A percentile compares a stretch with the other conserved stretches of the same genome.
These are phyloP conservation scores for Ispidina picta DNA, from an alignment of 2,797 vertebrate genomes.

Conservation along the genomic window DNA sequence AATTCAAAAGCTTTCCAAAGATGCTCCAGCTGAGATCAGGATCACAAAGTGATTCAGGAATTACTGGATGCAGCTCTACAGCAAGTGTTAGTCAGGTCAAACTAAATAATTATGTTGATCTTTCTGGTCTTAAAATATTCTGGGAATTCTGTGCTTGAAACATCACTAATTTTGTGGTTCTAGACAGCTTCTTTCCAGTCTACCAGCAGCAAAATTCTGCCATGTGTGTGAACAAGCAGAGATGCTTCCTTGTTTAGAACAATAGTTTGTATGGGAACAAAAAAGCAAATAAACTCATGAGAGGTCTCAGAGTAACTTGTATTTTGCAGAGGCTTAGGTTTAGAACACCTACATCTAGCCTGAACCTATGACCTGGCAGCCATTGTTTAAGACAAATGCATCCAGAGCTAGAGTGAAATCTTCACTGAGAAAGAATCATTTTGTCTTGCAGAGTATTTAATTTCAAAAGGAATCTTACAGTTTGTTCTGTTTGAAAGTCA, in stretches of 20 bases:
- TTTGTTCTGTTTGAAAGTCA: not conserved
- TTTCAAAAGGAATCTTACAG: not conserved
- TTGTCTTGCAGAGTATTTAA: not conserved
- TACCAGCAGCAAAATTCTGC: not conserved
- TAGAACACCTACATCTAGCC: not conserved
- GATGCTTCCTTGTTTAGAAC: not conserved
- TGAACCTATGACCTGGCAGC: not conserved
- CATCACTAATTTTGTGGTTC: not conserved
- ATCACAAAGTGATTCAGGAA: not conserved
- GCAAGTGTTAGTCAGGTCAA: not conserved
- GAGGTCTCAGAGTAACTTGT: not conserved
- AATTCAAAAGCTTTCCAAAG: not conserved
- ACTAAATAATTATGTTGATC: not conserved
- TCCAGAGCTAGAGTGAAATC: not conserved
- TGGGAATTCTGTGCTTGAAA: not conserved
- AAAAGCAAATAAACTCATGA: not conserved
- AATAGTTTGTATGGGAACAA: not conserved
- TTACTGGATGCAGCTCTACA: fast-evolving
- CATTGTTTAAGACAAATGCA: not conserved
- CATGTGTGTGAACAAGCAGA: not conserved
- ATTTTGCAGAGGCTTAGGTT: not conserved
- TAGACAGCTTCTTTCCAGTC: not conserved
- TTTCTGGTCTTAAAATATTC: not conserved
- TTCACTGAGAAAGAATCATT: not conserved
- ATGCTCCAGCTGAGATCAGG: not conserved